phyloP scores from a whole-genome alignment of 2,888 invertebrate genomes.

The Caenorhabditis sp. region DNA sequence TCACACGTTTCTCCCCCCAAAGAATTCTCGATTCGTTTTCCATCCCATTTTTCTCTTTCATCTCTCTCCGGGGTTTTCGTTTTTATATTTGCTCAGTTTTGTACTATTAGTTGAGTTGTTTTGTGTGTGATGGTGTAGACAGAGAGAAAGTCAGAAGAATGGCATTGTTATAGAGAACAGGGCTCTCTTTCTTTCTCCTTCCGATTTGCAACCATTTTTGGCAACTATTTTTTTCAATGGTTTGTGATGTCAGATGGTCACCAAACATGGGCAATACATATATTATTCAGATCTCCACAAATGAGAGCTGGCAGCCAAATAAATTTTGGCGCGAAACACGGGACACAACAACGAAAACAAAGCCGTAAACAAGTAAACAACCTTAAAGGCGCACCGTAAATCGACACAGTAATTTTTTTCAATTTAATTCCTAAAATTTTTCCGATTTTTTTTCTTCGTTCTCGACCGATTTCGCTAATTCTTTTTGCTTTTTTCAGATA shows the following conservation, averaged over 20 bases:
- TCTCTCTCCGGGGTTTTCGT: slow-evolving; percentile 4
- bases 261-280: too few relatives aligned
- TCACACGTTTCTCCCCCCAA: slow-evolving; percentile 43
- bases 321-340: too few relatives aligned
- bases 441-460: too few relatives aligned
- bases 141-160: slow-evolving; percentile 9
- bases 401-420: too few relatives aligned
- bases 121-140: neutral
- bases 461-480: too few relatives aligned
- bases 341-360: too few relatives aligned
- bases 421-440: too few relatives aligned
- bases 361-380: too few relatives aligned
- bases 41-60: slow-evolving; percentile 7
- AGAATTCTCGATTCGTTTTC: slow-evolving; percentile 26
- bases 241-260: slow-evolving; percentile 15
- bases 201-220: slow-evolving; percentile 27
- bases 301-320: too few relatives aligned
- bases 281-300: too few relatives aligned
- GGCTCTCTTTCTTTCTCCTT: neutral
- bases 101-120: slow-evolving; percentile 62
- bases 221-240: neutral
- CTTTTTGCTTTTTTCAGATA: too few relatives aligned
- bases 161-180: slow-evolving; percentile 23
- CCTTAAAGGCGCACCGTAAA: too few relatives aligned
- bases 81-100: slow-evolving; percentile 59